A percentile compares a stretch with the other conserved stretches of the same genome.
Conservation (phyloP, 2,113 vertebrate genomes). For the Asarcornis scutulata region DNA sequence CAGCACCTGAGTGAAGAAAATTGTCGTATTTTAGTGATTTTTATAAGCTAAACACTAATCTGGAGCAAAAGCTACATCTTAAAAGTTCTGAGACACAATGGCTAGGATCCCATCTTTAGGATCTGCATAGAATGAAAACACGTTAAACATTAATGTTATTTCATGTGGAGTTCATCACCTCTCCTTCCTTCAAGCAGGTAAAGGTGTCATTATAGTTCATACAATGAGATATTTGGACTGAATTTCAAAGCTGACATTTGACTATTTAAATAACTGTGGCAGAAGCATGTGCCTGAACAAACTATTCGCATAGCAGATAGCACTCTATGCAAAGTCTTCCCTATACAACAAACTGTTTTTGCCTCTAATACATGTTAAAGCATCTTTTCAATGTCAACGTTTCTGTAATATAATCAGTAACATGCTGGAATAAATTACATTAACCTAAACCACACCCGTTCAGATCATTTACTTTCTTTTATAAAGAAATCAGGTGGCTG, state of each 20-base stretch:
- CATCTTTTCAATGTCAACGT: not conserved
- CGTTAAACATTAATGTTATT: rapidly evolving
- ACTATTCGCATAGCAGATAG: not conserved
- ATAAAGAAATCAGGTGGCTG: not conserved
- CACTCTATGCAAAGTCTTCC: not conserved
- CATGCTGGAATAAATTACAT: not conserved
- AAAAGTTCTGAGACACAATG: not conserved
- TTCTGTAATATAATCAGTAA: not conserved
- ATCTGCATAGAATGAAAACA: not conserved
- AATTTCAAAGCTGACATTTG: not conserved
- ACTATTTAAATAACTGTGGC: not conserved
- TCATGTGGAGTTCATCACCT: not conserved
- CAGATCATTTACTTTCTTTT: not conserved
- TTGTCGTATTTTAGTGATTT: not conserved
- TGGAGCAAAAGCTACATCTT: not conserved
- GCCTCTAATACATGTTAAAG: not conserved
- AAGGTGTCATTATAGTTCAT: not conserved
- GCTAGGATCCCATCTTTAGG: not conserved
- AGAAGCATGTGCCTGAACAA: not conserved
- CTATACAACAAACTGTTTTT: not conserved
- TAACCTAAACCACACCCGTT: not conserved
- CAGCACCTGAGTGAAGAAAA: slow-evolving; percentile 82
- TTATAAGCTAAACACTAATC: not conserved
- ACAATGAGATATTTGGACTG: not conserved
- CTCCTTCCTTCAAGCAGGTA: not conserved